Percentiles rank a stretch among this genome's conserved stretches.
Evolutionary conservation across 2,113 vertebrate species (phyloP).

Genomic region (Coreoperca whiteheadi): DNA sequence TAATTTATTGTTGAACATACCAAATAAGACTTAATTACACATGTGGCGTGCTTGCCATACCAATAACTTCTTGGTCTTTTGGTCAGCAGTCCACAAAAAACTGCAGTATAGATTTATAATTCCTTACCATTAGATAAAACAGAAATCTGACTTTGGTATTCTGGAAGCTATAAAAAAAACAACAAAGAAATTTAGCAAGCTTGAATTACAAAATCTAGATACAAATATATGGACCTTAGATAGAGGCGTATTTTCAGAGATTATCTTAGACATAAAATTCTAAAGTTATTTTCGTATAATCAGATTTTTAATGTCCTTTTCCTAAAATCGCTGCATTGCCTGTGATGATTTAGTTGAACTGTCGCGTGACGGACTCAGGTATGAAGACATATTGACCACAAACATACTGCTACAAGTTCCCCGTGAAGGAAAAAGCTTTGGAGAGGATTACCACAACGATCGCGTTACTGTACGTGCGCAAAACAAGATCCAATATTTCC

Average conservation of each 20-base stretch:
- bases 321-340: neutral
- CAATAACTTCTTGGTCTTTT: neutral
- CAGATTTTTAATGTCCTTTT: neutral
- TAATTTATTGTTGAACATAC: neutral
- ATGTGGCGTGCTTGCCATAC: neutral
- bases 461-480: too few species aligned
- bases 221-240: neutral
- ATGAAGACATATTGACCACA: neutral
- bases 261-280: neutral
- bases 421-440: neutral
- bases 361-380: neutral
- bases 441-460: neutral
- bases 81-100: neutral
- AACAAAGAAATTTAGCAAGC: neutral
- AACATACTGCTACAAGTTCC: neutral
- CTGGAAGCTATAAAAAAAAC: neutral
- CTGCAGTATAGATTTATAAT: neutral
- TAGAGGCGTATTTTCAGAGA: too few species aligned
- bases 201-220: neutral
- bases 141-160: neutral
- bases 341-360: neutral
- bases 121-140: neutral
- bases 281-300: neutral
- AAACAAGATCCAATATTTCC: neutral
- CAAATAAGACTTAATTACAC: neutral